phyloP scores from a whole-genome alignment of 2,797 vertebrate genomes.

The Coilia nasus region DNA sequence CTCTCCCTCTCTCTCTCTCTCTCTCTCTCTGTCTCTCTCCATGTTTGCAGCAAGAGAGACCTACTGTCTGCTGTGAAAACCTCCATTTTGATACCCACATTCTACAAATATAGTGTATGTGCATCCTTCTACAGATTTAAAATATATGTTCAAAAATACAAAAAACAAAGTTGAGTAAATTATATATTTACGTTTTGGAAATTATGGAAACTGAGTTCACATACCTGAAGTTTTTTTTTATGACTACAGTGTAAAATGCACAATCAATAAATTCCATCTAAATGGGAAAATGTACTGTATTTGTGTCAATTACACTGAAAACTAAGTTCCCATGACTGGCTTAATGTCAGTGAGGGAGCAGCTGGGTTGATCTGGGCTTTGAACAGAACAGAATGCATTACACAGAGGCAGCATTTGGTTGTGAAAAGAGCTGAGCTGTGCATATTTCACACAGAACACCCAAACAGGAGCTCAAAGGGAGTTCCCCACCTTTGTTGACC shows the following conservation, averaged over 20 bases:
- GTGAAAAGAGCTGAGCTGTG: constrained; percentile 45
- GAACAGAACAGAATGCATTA: not conserved
- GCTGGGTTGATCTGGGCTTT: not conserved
- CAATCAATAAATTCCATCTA: not conserved
- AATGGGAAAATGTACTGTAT: not conserved
- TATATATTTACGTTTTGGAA: no score
- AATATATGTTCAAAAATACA: not conserved
- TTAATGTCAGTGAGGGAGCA: not conserved
- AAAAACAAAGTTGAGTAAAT: no score
- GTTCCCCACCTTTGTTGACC: constrained; percentile 44
- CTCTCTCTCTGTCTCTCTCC: not conserved
- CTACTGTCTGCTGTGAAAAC: not conserved
- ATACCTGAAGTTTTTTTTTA: no score
- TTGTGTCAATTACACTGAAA: not conserved
- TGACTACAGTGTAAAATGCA: not conserved
- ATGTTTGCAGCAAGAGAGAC: not conserved
- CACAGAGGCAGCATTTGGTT: not conserved
- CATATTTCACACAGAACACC: constrained; percentile 49
- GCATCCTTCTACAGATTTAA: not conserved
- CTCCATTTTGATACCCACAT: not conserved
- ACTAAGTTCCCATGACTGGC: not conserved
- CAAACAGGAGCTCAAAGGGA: constrained; percentile 50
- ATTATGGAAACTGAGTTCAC: not conserved
- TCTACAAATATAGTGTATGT: not conserved
- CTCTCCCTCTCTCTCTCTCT: not conserved